phyloP scores from a whole-genome alignment of 2,888 invertebrate species.

The Odontomyia ornata region DNA sequence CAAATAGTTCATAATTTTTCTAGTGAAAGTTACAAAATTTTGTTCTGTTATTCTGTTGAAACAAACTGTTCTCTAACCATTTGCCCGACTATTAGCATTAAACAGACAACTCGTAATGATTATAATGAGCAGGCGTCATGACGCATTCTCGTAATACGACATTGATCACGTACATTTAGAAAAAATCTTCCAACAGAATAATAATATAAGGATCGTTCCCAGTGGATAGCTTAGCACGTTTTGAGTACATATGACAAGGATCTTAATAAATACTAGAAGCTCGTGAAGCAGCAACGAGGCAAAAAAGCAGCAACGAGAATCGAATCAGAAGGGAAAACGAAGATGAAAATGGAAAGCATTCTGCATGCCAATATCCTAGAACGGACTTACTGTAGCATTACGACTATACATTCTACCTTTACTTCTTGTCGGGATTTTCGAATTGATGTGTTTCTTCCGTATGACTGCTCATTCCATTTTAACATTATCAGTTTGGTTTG shows the following conservation, averaged over 20 bases:
- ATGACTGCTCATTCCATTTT: slow-evolving; percentile 8
- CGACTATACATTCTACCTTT: neutral
- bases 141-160: no score
- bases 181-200: neutral
- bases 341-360: neutral
- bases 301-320: neutral
- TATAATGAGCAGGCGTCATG: no score
- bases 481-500: neutral
- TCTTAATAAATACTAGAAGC: slow-evolving; percentile 42
- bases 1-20: no score
- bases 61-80: no score
- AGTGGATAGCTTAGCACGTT: slow-evolving; percentile 46
- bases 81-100: no score
- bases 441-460: slow-evolving; percentile 19
- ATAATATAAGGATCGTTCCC: neutral
- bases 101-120: no score
- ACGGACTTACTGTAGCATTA: neutral
- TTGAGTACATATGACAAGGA: slow-evolving; percentile 43
- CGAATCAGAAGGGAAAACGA: neutral
- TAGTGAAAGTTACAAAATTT: no score
- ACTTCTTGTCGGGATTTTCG: slow-evolving; percentile 2
- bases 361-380: neutral
- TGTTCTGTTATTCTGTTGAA: no score
- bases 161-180: neutral
- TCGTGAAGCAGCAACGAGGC: neutral